Percentiles rank a stretch among this genome's conserved stretches.
These are phyloP conservation scores for Thamnophis sirtalis DNA, from an alignment of 2,113 vertebrate species.

Conservation along the genomic window DNA sequence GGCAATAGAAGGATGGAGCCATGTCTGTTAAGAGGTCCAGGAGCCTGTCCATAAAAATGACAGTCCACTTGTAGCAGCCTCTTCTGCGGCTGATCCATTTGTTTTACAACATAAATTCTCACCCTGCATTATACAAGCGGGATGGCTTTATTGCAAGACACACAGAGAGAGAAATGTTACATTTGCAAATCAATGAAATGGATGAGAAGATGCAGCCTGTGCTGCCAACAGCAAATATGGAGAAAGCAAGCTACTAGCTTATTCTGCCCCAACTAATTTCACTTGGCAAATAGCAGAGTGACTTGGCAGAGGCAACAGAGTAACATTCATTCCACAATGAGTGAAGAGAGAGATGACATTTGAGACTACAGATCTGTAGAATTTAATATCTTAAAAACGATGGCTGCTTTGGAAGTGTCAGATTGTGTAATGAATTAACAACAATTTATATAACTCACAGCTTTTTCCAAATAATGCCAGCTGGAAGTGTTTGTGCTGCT, in stretches of 20 bases:
- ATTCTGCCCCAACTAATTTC: background rate
- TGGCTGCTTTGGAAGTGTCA: background rate
- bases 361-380: background rate
- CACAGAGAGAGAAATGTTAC: background rate
- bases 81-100: background rate
- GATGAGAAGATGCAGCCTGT: background rate
- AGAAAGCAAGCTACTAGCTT: background rate
- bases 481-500: background rate
- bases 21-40: background rate
- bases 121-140: background rate
- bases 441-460: background rate
- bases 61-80: background rate
- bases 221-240: background rate
- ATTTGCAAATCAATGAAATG: background rate
- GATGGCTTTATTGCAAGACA: background rate
- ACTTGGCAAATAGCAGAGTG: rapidly evolving
- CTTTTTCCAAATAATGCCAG: background rate
- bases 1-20: too few relatives aligned
- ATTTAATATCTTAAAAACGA: conserved; percentile 27
- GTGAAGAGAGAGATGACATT: background rate
- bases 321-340: background rate
- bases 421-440: background rate
- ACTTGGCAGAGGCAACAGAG: background rate
- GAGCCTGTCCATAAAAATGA: background rate
- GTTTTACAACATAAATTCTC: background rate